Percentiles rank a stretch among this genome's conserved stretches.
These are phyloP conservation scores for Bombycilla garrulus DNA, from an alignment of 2,113 vertebrate genomes.

Conservation along the genomic window DNA sequence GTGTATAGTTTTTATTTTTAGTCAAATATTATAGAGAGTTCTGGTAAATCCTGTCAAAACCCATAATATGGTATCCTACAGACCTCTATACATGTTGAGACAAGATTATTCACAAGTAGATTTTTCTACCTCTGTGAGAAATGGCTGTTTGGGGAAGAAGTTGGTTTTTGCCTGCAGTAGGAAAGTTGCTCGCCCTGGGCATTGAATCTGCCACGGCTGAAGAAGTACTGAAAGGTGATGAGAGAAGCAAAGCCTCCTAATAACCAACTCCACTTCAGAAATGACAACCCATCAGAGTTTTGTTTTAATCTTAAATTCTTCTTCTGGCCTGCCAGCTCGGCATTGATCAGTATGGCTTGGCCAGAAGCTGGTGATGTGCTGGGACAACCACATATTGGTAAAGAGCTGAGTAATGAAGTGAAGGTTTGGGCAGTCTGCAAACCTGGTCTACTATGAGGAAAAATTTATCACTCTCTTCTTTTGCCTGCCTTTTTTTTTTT, in stretches of 20 bases:
- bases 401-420: neutral
- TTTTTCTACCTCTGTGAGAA: neutral
- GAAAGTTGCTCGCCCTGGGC: neutral
- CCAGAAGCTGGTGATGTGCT: neutral
- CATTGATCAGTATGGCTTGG: neutral
- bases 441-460: neutral
- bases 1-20: neutral
- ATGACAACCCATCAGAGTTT: neutral
- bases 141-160: neutral
- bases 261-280: rapidly evolving
- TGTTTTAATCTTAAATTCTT: neutral
- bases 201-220: neutral
- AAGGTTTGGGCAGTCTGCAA: neutral
- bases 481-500: neutral
- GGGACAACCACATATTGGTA: neutral
- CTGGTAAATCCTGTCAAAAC: neutral
- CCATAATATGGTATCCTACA: neutral
- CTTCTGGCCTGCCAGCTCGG: neutral
- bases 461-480: neutral
- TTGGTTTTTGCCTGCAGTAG: neutral
- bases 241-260: neutral
- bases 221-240: neutral
- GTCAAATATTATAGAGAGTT: neutral
- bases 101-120: neutral
- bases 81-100: neutral